Base-by-base conservation (phyloP, 2,113 vertebrate genomes). In the Cichladusa arquata region DNA sequence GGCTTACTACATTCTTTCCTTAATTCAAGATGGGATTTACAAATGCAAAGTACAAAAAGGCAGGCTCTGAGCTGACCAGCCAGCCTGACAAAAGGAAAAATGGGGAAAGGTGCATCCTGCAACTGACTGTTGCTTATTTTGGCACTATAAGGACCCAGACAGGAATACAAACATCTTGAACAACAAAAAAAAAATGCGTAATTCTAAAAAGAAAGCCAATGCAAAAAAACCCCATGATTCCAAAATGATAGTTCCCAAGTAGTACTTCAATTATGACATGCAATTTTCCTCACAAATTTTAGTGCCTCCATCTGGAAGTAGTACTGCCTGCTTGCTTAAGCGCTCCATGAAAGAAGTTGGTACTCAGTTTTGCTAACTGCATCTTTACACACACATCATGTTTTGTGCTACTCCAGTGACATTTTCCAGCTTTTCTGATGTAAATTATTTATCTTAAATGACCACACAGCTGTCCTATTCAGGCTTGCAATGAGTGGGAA, bases 381-480 rank as follows among this genome's bases (percentile, higher is more conserved):
- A 31, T 58, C 50, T 67, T 92, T 78, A 61, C 16, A 51, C 31
- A 61, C 16, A 48, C n/a, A 87, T 19, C 11, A 34, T 5, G 12
- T 76, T 92, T 62, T 60, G 28, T 19, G 34, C 64, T 76, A 80
- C 34, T 14, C 28, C 54, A 31, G 31, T 66, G n/a, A 15, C 12
- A 81, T 91, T 90, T 84, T 79, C 18, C 22, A 84, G 67, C 20
- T 76, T 82, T 91, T 92, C 62, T 82, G 54, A 81, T 38, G 61
- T 44, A 81, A 91, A 91, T 78, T 78, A 92, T 71, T 89, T 74
- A 60, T 62, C 65, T 71, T 90, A 80, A 76, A n/a, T 90, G 45
- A 44, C 31, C 19, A 42, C 36, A 65, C 90, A 93, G 76, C 70
- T 89, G 61, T 67, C 71, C 88, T 71, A 87, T 64, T 94, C 66